Percentiles rank a stretch among this genome's conserved stretches.
These are phyloP conservation scores for Turritopsis dohrnii DNA, from an alignment of 30 jellyfish, hydroid and myxozoan species.

Conservation along the genomic window DNA sequence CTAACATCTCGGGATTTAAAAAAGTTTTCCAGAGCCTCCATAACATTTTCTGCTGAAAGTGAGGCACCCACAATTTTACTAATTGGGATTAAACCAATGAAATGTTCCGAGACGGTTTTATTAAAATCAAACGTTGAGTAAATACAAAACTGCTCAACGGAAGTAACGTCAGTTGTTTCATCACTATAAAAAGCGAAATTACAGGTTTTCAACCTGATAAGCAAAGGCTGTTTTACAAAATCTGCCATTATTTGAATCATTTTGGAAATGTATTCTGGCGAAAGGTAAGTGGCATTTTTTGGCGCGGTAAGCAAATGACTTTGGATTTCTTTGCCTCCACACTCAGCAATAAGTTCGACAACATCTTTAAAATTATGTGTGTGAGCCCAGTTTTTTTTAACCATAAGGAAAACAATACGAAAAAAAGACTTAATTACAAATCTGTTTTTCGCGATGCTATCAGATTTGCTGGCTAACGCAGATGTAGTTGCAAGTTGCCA, in stretches of 20 bases:
- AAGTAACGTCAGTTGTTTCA: slow-evolving; percentile 16
- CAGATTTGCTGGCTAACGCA: background rate
- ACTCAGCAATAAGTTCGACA: too few species aligned
- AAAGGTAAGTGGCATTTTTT: slow-evolving; percentile 29
- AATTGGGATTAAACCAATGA: slow-evolving; percentile 12
- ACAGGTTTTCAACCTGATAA: background rate
- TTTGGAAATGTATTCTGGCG: slow-evolving; percentile 22
- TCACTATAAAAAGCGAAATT: slow-evolving; percentile 5
- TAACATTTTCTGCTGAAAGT: background rate
- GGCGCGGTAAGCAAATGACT: too few species aligned
- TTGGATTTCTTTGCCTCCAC: too few species aligned
- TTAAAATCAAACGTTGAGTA: background rate
- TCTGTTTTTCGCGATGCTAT: background rate
- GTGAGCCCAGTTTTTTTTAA: too few species aligned
- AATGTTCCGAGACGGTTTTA: background rate
- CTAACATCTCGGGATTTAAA: too few species aligned
- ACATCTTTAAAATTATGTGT: too few species aligned
- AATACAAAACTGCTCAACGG: slow-evolving; percentile 1
- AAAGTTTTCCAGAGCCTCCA: background rate
- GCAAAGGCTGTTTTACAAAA: slow-evolving; percentile 24
- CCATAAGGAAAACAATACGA: background rate
- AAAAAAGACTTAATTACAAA: slow-evolving; percentile 22
- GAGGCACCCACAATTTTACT: background rate
- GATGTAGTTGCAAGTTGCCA: background rate
- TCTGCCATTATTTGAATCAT: background rate